Base-by-base conservation (phyloP, 2,113 vertebrate genomes). In the Urocitellus parryii region DNA sequence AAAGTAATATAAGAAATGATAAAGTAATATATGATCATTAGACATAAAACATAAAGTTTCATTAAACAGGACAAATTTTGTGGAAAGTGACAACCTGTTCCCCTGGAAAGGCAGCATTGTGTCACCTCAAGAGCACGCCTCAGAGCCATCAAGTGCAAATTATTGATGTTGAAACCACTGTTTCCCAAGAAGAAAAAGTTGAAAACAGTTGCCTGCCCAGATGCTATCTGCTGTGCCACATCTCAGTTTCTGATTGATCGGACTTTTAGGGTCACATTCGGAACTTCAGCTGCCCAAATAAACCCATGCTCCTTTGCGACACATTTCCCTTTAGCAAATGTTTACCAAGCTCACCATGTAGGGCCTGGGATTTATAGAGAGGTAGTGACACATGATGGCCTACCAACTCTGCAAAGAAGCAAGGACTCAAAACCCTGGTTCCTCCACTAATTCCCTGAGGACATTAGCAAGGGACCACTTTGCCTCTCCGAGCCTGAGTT, bases 1-100 rank as follows among this genome's bases (percentile, higher is more conserved):
- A 53, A 24, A 73, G 79, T 61, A 86, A 79, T 20, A 68, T 79
- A 61, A 56, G 63, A 56, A 74, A 45, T 11, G 51, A 22, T 8
- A 77, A 51, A 51, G 48, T 51, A 51, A 51, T 51, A 51, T 51
- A 13, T 51, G 81, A 74, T 74, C 83, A 88, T 92, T 78, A 96
- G 79, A 89, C 94, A 56, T 0, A 42, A 65, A 83, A 95, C 51
- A 53, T 73, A 97, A 0, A 18, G 53, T 67, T 98, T 95, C 86
- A 94, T 96, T 97, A 98, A 98, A 95, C 96, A 81, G 88, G 95
- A 92, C 96, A 97, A 98, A 98, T 98, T 97, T 96, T 93, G 34
- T 65, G 97, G 94, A 94, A 98, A 98, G 96, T 97, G 90, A 81
- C 90, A 97, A 97, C 97, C 97, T 95, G 90, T 91, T 96, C 91